Base-by-base conservation (phyloP, 2,113 vertebrate genomes). In the Lasiurus cinereus region DNA sequence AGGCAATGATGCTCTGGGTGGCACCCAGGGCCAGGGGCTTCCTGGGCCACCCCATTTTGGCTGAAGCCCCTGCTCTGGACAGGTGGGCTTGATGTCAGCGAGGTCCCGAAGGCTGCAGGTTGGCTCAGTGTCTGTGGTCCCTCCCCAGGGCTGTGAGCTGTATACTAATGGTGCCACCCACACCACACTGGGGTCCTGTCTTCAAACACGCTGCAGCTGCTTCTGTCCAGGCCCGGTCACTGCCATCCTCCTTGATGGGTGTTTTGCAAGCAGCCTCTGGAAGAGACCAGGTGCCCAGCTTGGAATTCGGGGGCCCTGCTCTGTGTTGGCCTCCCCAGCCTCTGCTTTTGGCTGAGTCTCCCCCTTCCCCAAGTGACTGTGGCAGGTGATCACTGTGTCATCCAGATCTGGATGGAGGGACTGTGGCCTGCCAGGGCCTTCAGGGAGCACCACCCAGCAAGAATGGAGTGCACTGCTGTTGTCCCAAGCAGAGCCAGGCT, bases 1-100 rank as follows among this genome's bases (percentile, higher is more conserved):
- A 96, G 87, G 69, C 43, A 72, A 90, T 92, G 73, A 86, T 94
- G 8, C 96, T 91, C 33, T 16, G 19, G 79, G 36, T 19, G n/a
- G 4, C 14, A n/a, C 59, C 46, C 50, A 0, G 7, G 12, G 21
- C 3, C 19, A 11, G 62, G 69, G 76, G 16, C 88, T 69, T 83
- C n/a, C 78, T 74, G 3, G 0, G 52, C 50, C 24, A 54, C 70
- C 13, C 69, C 3, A 6, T 62, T 67, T 22, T 12, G 16, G 72
- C 48, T 13, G 24, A 1, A 2, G 5, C 2, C 2, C 12, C 62
- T 3, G 24, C 0, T 19, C 18, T 10, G n/a, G 90, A 21, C 3
- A 43, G 1, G 24, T 21, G 88, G 96, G 31, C 31, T 36, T 70
- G 70, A 29, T 0, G 72, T 18, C 3, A 52, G 94, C 54, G 14